Evolutionary conservation across 2,888 invertebrate genomes (phyloP).

Genomic region (Meta bourneti): DNA sequence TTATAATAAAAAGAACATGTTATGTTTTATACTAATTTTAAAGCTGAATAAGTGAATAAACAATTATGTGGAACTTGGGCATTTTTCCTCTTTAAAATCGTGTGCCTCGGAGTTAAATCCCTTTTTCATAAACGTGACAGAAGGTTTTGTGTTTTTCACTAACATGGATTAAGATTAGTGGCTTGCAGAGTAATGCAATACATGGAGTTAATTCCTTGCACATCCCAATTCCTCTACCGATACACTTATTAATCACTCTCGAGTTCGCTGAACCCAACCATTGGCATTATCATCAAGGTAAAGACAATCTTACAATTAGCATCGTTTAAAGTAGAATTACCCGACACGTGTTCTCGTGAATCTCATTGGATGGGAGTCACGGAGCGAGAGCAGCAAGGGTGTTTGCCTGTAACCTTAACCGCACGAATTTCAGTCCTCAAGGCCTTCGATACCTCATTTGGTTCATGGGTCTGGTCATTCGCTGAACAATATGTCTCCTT

Average conservation of each 20-base stretch:
- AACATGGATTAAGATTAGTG: too few species aligned
- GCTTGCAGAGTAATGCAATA: too few species aligned
- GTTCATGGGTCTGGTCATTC: constrained; percentile 4
- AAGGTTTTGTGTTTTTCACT: too few species aligned
- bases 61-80: too few species aligned
- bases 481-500: not conserved
- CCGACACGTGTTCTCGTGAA: not conserved
- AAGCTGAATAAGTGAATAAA: too few species aligned
- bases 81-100: too few species aligned
- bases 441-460: not conserved
- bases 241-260: not conserved
- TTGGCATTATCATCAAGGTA: not conserved
- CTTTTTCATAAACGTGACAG: too few species aligned
- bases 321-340: not conserved
- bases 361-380: not conserved
- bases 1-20: too few species aligned
- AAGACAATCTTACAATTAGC: not conserved
- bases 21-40: too few species aligned
- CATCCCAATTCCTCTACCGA: too few species aligned
- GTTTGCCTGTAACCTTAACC: not conserved
- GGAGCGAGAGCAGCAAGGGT: not conserved
- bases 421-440: not conserved
- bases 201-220: too few species aligned
- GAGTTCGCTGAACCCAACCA: not conserved
- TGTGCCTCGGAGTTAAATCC: too few species aligned